Percentiles rank a stretch among this genome's conserved stretches.
Evolutionary conservation across 2,888 invertebrate genomes (phyloP).

Genomic region (Chironomus riparius): DNA sequence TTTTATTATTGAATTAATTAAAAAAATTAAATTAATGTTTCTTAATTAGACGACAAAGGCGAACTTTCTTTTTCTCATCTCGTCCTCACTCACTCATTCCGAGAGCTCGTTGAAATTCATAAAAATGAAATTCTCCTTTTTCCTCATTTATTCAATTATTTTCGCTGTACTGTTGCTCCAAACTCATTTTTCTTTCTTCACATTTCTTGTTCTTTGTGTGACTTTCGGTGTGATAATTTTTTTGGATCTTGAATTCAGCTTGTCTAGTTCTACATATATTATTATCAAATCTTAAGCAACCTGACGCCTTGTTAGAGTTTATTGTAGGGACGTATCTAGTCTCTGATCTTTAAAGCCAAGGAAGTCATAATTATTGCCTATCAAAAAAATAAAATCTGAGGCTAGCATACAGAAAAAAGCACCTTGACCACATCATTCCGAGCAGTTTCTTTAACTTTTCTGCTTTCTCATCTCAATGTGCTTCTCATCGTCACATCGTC

Average conservation of each 20-base stretch:
- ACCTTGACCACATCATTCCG: too few species aligned
- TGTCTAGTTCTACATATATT: too few species aligned
- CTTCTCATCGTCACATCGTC: background rate
- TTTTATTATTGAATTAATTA: background rate
- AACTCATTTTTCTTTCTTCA: background rate
- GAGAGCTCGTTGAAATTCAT: background rate
- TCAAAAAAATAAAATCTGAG: too few species aligned
- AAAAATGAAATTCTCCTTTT: background rate
- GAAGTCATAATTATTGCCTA: too few species aligned
- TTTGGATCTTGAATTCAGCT: too few species aligned
- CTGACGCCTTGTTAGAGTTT: too few species aligned
- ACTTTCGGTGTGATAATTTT: too few species aligned
- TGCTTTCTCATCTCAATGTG: background rate
- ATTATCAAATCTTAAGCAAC: too few species aligned
- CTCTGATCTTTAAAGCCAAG: too few species aligned
- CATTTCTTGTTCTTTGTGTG: background rate
- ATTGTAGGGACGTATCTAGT: too few species aligned
- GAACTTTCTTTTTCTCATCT: background rate
- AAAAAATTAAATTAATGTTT: conserved; percentile 4
- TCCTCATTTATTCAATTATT: conserved; percentile 13
- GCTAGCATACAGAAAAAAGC: too few species aligned
- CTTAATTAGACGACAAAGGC: conserved; percentile 5
- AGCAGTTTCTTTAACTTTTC: background rate
- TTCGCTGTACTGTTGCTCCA: background rate
- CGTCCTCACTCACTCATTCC: background rate